Evolutionary conservation across 2,888 invertebrate species (phyloP), one percentile per base, ranked within the genome.

Genomic region (Pelosia muscerda): DNA sequence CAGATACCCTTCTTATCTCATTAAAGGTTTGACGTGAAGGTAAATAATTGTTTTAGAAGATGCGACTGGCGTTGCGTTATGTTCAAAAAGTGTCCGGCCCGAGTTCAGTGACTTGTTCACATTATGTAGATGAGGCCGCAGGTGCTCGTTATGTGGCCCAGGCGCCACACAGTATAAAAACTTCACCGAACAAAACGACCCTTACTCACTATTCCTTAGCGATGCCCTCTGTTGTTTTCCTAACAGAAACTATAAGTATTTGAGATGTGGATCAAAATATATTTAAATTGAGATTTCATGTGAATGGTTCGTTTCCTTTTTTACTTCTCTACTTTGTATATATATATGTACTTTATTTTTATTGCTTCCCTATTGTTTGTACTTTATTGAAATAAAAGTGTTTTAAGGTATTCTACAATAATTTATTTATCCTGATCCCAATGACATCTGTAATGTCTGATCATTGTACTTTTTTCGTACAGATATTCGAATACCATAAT

Each of bases 41-140:
- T 61, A 31, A 71, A 54, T 55, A 23, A 62, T 61, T 59, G 61
- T 49, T 26, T 6, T 25, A 61, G 54, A 38, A 61, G 26, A 25
- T 57, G 53, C 64, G 69, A 55, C 66, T 55, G 65, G 64, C 70
- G 65, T 73, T 69, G 65, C 62, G 65, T 68, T 68, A 28, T 71
- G 68, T 70, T 38, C 68, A 83, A 78, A 89, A 90, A 88, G 79
- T 87, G 90, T 90, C 90, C 91, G 85, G 88, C 82, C 72, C 23
- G 84, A 88, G 91, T 92, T 90, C 88, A 90, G 86, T 87, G 91
- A 90, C 93, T 91, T 90, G 92, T 90, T 90, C 91, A 93, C 92
- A 94, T 94, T 94, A 94, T 94, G 94, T 90, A 94, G 92, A 94
- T 93, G 88, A 91, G 89, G 88, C 70, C 89, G 86, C 94, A 94